phyloP scores from a whole-genome alignment of 2,797 vertebrate genomes.

The Phalloptychus januarius region DNA sequence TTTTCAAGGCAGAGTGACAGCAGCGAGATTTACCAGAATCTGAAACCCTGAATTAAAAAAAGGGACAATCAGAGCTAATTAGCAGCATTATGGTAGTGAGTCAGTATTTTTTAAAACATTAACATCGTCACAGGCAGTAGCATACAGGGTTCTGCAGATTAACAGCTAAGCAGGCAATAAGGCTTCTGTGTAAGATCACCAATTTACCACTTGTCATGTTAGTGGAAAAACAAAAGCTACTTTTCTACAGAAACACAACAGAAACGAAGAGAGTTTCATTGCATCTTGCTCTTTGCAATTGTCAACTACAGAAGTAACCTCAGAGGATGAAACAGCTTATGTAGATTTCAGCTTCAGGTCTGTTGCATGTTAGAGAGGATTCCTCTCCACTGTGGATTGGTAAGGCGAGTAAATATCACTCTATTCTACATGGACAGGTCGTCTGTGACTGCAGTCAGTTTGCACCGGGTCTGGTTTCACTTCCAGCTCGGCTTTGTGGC shows the following conservation, averaged over 20 bases:
- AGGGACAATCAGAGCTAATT: slow-evolving; percentile 66
- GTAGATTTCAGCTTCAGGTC: slow-evolving; percentile 21
- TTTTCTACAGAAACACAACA: slow-evolving; percentile 41
- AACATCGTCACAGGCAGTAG: slow-evolving; percentile 46
- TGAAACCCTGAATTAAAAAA: slow-evolving; percentile 69
- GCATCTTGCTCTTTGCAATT: slow-evolving; percentile 65
- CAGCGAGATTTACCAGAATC: slow-evolving; percentile 36
- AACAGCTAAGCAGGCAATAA: slow-evolving; percentile 72
- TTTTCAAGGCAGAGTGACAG: slow-evolving; percentile 50
- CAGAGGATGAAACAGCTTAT: slow-evolving; percentile 30
- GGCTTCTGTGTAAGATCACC: slow-evolving; percentile 42
- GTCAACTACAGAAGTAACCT: slow-evolving; percentile 33
- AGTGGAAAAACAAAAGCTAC: slow-evolving; percentile 29
- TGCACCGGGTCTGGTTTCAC: slow-evolving; percentile 62
- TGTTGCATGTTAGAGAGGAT: slow-evolving; percentile 50
- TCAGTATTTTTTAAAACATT: slow-evolving; percentile 46
- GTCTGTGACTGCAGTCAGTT: slow-evolving; percentile 15
- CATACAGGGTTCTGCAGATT: slow-evolving; percentile 31
- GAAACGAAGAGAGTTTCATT: slow-evolving; percentile 44
- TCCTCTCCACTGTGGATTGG: slow-evolving; percentile 18
- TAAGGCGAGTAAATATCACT: slow-evolving; percentile 16
- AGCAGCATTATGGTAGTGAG: slow-evolving; percentile 70
- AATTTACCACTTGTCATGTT: slow-evolving; percentile 66
- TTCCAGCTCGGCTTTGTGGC: slow-evolving; percentile 86
- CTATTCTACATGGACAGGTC: slow-evolving; percentile 9